Evolutionary conservation across 2,113 vertebrate species (phyloP), one percentile per base, ranked within the genome.

Genomic region (Acanthisitta chloris): DNA sequence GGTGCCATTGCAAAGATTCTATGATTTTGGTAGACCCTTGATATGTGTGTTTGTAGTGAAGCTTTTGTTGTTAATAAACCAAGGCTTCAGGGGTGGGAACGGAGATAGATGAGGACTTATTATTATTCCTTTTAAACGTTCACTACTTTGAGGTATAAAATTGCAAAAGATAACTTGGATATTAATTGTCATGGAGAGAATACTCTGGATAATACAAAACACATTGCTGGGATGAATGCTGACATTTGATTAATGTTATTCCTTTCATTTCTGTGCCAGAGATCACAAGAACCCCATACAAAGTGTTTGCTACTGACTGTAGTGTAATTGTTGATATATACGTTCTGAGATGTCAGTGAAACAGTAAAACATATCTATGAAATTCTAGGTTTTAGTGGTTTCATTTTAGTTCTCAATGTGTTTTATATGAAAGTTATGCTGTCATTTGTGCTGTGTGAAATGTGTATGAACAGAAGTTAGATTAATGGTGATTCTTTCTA

Each of bases 241-340:
- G 71, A 58, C 54, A 46, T 92, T 90, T 93, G 66, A 77, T 93
- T 86, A 93, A 76, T 77, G 67, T 42, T 88, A 85, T 46, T 85
- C 28, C 43, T 77, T 91, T 94, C 3, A 77, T 83, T 90, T 95
- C 71, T 86, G 13, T 73, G 45, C 23, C 64, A 86, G 59, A 62
- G 38, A 93, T 88, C 58, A 90, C 40, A 90, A 83, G 58, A 88
- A 49, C 20, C 10, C 31, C 55, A 57, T 28, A 69, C 17, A 86
- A 90, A 93, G 45, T 65, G n/a, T 81, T 94, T 80, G 62, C 62
- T 59, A 45, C 36, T 72, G 42, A 88, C 45, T 86, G 24, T 76
- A 90, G n/a, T 25, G 4, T 72, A 71, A 81, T 74, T 91, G 43
- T 76, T 79, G 71, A 72, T 79, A 55, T 29, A 28, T 54, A 57